Conservation (phyloP, 2,797 vertebrate genomes). For the Lophura swinhoii region DNA sequence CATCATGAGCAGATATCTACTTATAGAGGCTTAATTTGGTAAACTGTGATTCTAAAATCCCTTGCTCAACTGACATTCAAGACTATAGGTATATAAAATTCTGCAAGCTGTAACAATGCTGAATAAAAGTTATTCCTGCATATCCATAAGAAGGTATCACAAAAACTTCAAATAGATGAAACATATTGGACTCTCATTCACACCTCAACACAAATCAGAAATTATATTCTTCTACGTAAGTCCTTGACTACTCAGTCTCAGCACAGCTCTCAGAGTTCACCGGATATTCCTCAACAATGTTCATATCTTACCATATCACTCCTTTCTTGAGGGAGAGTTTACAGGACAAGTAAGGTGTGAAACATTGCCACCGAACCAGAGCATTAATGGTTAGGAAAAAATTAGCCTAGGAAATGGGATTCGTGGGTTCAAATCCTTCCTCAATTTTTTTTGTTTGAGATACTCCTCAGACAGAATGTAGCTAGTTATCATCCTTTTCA, state of each 20-base stretch:
- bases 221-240: not conserved
- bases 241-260: not conserved
- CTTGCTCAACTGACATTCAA: not conserved
- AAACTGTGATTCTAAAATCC: not conserved
- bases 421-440: not conserved
- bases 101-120: not conserved
- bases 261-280: not conserved
- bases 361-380: not conserved
- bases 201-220: not conserved
- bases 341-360: not conserved
- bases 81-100: not conserved
- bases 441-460: not conserved
- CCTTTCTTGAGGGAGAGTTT: not conserved
- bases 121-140: not conserved
- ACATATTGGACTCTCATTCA: not conserved
- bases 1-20: not conserved
- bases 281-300: not conserved
- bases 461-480: not conserved
- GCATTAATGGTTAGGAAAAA: not conserved
- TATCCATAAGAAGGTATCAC: not conserved
- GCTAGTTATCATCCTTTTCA: not conserved
- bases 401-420: not conserved
- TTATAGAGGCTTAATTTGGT: not conserved
- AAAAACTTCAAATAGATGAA: not conserved
- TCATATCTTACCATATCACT: not conserved